Evolutionary conservation across 2,888 invertebrate species (phyloP), one percentile per base, ranked within the genome.

Genomic region (Brenthis daphne): DNA sequence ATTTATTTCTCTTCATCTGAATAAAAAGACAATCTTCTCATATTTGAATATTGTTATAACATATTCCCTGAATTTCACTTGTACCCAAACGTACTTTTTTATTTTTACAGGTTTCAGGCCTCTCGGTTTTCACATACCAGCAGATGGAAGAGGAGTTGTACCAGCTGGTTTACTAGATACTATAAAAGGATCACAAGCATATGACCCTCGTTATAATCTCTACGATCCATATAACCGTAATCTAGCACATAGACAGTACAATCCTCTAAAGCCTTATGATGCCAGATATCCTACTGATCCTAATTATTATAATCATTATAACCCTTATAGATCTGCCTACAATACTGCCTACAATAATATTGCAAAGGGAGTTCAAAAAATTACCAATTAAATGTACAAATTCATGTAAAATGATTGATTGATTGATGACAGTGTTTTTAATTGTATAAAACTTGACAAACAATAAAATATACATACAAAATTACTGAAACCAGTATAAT

Each of bases 101-200:
- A 50, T 51, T 57, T 72, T 73, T 75, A 43, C 80, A 92, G 92
- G 92, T 64, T 96, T 95, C 85, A 93, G 94, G 75, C 94, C 95
- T 50, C 92, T 94, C 72, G 95, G 95, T n/a, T 93, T 94, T 8
- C 95, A 95, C 79, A 86, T 95, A 63, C 94, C 95, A 20, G 94
- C 94, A 82, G 93, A 80, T 89, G 95, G 80, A 82, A 95, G 81
- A 89, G 93, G 79, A 83, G 91, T 74, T 80, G 84, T 79, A 84
- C 93, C 76, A 86, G 43, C 57, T 6, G 57, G 72, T 3, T 20
- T 72, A 16, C 57, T 68, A 68, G 66, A 67, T 61, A 75, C 69
- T 13, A 50, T 69, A 6, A 72, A 65, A 54, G 67, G 72, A 48
- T 61, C 68, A 11, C 68, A 72, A 54, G 57, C 66, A 16, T 77